Evolutionary conservation across 2,113 vertebrate genomes (phyloP).

Genomic region (Hylia prasina): DNA sequence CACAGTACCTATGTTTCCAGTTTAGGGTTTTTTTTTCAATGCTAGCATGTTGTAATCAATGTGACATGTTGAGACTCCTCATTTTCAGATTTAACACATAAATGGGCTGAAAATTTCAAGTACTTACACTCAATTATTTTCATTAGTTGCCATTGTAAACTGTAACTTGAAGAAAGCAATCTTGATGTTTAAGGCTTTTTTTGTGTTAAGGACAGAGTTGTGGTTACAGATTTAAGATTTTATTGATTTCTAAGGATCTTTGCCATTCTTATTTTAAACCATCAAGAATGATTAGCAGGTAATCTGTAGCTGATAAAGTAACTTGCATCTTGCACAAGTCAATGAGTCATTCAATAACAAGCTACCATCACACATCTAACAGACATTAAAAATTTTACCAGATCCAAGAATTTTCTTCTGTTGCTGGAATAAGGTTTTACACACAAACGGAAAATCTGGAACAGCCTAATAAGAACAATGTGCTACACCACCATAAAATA

Average conservation of each 20-base stretch:
- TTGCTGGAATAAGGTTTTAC: neutral
- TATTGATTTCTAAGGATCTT: neutral
- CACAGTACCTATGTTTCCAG: neutral
- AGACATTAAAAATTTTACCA: neutral
- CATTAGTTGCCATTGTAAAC: neutral
- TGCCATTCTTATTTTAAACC: neutral
- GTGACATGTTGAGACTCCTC: neutral
- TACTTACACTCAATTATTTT: neutral
- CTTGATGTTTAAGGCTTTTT: neutral
- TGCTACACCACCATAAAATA: neutral
- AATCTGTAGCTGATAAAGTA: neutral
- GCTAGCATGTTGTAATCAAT: neutral
- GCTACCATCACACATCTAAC: neutral
- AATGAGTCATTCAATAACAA: neutral
- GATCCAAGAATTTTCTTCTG: neutral
- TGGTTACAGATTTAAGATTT: neutral
- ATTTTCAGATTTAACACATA: neutral
- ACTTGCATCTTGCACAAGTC: neutral
- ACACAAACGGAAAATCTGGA: neutral
- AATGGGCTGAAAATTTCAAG: neutral
- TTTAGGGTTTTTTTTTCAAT: neutral
- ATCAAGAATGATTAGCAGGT: neutral
- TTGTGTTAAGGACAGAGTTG: neutral
- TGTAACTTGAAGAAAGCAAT: neutral
- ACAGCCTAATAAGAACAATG: neutral